Base-by-base conservation (phyloP, 2,797 vertebrate species). In the Echeneis naucrates region DNA sequence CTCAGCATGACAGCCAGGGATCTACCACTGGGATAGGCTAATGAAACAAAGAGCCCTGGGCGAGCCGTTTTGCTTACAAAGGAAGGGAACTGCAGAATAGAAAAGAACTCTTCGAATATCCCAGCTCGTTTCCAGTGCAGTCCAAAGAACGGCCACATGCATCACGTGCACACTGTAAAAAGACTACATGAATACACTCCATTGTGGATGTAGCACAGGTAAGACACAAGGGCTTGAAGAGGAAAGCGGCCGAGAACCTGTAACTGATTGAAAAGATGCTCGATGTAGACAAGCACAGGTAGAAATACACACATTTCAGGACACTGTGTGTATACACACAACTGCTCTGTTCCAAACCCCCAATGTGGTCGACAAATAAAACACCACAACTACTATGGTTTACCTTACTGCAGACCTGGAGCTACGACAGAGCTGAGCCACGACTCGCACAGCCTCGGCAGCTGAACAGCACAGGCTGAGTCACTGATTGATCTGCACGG, bases 401-500 rank as follows among this genome's bases (percentile, higher is more conserved):
- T 73, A 71, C 65, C 58, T 66, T 77, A 61, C 68, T 79, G 76
- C 83, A 72, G 68, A 71, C 64, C 73, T 52, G 52, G 45, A 79
- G 60, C 56, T 59, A 80, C 70, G 81, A 69, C 65, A 44, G 72
- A 78, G 54, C 23, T 0, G 27, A 32, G 67, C 44, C 54, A 57
- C 80, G 78, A 88, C 85, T 80, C 56, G 62, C 71, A 35, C 70
- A 72, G 77, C 85, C 90, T 87, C 88, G 89, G 88, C 35, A 86
- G 82, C 74, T 58, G 80, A 86, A 87, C 88, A 89, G 84, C 82
- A 87, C 78, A 72, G 78, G 51, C 77, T 24, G 82, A 84, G 86
- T 65, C 61, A 30, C 82, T 87, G 88, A 92, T 88, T 91, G 88
- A 94, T 93, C 91, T 82, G 87, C 73, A 50, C 75, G 58, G 78